These are phyloP conservation scores for Morpho achilles DNA, from an alignment of 2,888 invertebrate species.

Conservation along the genomic window DNA sequence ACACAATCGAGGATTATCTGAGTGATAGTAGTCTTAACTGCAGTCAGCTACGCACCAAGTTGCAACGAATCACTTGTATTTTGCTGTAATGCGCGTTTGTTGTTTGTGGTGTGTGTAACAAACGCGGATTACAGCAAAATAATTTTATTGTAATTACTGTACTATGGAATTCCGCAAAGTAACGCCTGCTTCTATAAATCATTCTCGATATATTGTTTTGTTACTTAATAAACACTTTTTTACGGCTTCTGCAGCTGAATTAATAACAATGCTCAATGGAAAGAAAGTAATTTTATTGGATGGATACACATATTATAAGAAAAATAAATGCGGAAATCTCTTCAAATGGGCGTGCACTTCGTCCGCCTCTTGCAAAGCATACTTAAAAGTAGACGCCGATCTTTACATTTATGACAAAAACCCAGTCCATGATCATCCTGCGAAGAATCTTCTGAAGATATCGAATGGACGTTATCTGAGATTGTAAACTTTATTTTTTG, in stretches of 20 bases:
- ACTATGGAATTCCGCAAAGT: too few relatives aligned
- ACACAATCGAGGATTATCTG: too few relatives aligned
- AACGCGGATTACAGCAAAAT: too few relatives aligned
- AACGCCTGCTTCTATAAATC: too few relatives aligned
- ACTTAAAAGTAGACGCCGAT: conserved; percentile 18
- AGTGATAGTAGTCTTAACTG: too few relatives aligned
- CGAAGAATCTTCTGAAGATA: conserved; percentile 9
- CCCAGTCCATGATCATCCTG: conserved; percentile 11
- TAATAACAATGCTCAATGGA: conserved; percentile 25
- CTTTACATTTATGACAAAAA: conserved; percentile 9
- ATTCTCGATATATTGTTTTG: too few relatives aligned
- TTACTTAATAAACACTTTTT: too few relatives aligned
- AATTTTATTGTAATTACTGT: too few relatives aligned
- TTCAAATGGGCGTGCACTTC: conserved; percentile 21
- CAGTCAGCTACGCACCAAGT: too few relatives aligned
- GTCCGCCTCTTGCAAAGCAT: conserved; percentile 13
- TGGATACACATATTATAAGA: conserved; percentile 24
- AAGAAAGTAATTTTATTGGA: conserved; percentile 18
- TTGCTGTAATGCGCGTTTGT: too few relatives aligned
- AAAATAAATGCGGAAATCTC: conserved; percentile 12
- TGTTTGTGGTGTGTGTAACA: too few relatives aligned
- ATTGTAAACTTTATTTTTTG: background rate
- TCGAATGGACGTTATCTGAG: conserved; percentile 5
- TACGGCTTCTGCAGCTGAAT: conserved; percentile 15
- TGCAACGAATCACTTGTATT: too few relatives aligned